These are phyloP conservation scores for Saccopteryx bilineata DNA, from an alignment of 2,113 vertebrate genomes.

Conservation along the genomic window DNA sequence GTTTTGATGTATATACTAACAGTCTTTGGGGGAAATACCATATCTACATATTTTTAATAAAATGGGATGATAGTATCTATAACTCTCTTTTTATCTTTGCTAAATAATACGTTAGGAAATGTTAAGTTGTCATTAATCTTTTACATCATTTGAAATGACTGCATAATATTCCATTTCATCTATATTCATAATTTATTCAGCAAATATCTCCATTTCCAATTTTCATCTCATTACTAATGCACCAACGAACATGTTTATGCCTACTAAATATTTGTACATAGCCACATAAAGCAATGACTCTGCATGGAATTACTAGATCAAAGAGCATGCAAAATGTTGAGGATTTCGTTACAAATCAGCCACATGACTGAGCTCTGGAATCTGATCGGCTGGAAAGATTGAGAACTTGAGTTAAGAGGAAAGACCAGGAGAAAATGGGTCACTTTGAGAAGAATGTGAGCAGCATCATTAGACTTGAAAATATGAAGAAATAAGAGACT, in stretches of 20 bases:
- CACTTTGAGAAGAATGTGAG: background rate
- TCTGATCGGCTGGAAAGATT: background rate
- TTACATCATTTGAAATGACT: conserved; percentile 63
- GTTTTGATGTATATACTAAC: background rate
- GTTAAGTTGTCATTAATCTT: conserved; percentile 28
- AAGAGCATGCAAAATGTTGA: background rate
- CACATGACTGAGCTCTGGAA: background rate
- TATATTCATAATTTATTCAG: conserved; percentile 60
- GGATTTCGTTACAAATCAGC: background rate
- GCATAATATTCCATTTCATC: conserved; percentile 68
- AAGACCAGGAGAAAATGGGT: background rate
- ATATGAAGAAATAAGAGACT: background rate
- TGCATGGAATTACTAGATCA: background rate
- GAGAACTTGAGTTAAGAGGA: background rate
- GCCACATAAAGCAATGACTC: conserved; percentile 13
- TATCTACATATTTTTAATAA: conserved; percentile 38
- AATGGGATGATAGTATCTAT: background rate
- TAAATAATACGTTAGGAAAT: conserved; percentile 48
- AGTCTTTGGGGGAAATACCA: background rate
- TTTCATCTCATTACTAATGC: background rate
- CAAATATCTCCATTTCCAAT: background rate
- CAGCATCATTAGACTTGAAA: background rate
- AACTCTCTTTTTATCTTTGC: conserved; percentile 37
- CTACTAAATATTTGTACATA: conserved; percentile 23
- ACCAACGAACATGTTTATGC: background rate